phyloP scores from a whole-genome alignment of 1,140 invertebrate genomes.

The Drosophila kohkoa region DNA sequence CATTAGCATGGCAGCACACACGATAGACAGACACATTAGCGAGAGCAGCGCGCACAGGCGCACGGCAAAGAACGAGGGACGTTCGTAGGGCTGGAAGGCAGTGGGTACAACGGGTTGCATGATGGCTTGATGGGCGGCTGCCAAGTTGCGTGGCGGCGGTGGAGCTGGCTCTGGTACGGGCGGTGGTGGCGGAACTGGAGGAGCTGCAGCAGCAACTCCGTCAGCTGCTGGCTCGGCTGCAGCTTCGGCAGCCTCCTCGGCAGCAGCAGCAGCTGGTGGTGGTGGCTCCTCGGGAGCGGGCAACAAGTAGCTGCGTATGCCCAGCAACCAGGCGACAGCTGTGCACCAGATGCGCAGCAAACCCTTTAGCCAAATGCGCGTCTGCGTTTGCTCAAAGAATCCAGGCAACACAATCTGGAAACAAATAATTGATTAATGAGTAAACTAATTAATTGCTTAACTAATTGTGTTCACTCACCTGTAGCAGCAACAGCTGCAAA shows the following conservation, averaged over 20 bases:
- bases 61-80: constrained; percentile 93
- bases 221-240: constrained; percentile 11
- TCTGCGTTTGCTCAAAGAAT: constrained; percentile 97
- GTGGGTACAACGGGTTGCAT: constrained; percentile 91
- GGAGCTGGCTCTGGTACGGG: constrained; percentile 75
- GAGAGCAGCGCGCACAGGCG: constrained; percentile 91
- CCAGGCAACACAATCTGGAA: constrained; percentile 96
- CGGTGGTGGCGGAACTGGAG: constrained; percentile 41
- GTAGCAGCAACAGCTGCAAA: constrained; percentile 96
- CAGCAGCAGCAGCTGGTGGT: constrained; percentile 51
- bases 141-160: constrained; percentile 86
- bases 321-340: constrained; percentile 93
- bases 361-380: constrained; percentile 95
- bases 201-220: constrained; percentile 17
- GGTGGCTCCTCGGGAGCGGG: constrained; percentile 86
- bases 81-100: constrained; percentile 94
- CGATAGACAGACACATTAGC: constrained; percentile 93
- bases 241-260: constrained; percentile 58
- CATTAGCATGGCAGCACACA: constrained; percentile 86
- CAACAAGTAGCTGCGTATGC: constrained; percentile 95
- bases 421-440: neutral
- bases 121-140: constrained; percentile 92
- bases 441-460: constrained; percentile 60
- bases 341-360: constrained; percentile 95
- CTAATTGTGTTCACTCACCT: constrained; percentile 86